phyloP scores from a whole-genome alignment of 2,888 invertebrate genomes.

The Sesia apiformis region DNA sequence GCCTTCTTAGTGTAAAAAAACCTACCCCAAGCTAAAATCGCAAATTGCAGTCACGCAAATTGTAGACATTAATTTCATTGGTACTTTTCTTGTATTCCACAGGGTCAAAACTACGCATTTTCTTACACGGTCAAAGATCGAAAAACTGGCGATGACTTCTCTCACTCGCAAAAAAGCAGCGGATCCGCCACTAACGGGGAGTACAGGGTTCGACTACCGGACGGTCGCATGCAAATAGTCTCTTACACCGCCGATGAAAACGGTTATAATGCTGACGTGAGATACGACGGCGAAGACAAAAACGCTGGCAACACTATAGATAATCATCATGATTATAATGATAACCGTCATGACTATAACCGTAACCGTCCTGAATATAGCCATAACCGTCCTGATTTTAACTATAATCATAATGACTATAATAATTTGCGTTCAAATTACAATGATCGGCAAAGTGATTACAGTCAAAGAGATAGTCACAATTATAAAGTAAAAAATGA shows the following conservation, averaged over 20 bases:
- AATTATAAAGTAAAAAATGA: conserved; percentile 17
- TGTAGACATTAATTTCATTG: no score
- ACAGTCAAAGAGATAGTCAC: not conserved
- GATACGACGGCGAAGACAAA: conserved; percentile 67
- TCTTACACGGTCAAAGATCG: conserved; percentile 78
- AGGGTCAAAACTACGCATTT: conserved; percentile 77
- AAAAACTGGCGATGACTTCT: conserved; percentile 79
- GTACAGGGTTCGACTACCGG: conserved; percentile 80
- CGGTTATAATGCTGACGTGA: conserved; percentile 79
- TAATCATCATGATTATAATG: conserved; percentile 7
- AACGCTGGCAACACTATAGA: conserved; percentile 19
- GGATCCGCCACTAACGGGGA: conserved; percentile 79
- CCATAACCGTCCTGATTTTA: conserved; percentile 11
- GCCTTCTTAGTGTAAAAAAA: no score
- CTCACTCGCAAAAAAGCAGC: conserved; percentile 77
- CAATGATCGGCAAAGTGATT: conserved; percentile 10
- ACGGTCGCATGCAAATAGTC: conserved; percentile 78
- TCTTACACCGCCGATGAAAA: conserved; percentile 79
- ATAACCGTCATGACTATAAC: conserved; percentile 6
- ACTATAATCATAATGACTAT: conserved; percentile 14
- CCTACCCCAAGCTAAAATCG: no score
- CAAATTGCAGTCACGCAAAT: no score
- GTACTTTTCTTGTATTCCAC: conserved; percentile 10
- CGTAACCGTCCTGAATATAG: conserved; percentile 10
- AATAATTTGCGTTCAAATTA: conserved; percentile 10